These are phyloP conservation scores for Drosophila sechellia DNA, from an alignment of 1,140 invertebrate species.

Conservation along the genomic window DNA sequence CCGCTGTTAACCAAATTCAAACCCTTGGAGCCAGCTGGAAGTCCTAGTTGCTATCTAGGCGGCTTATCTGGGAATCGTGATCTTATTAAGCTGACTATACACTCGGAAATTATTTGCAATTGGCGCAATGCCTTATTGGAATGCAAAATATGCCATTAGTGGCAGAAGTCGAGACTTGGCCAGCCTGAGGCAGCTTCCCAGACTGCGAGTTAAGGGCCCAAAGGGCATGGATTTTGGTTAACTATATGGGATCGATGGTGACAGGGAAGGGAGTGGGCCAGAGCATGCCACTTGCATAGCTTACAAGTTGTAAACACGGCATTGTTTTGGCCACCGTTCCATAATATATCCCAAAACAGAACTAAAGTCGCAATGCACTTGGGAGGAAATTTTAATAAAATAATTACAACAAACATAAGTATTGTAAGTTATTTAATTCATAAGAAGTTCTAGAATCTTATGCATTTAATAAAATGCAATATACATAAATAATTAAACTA, in stretches of 20 bases:
- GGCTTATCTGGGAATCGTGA: constrained; percentile 71
- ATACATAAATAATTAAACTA: too few species aligned
- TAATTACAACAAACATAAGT: too few species aligned
- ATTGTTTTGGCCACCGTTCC: constrained; percentile 66
- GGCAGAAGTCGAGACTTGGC: constrained; percentile 53
- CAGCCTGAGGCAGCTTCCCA: constrained; percentile 32
- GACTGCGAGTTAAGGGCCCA: constrained; percentile 38
- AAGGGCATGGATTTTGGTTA: constrained; percentile 35
- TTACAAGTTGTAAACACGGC: constrained; percentile 81
- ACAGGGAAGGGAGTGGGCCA: not conserved
- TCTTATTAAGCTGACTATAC: constrained; percentile 69
- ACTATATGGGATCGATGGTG: not conserved
- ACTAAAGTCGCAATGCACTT: constrained; percentile 5
- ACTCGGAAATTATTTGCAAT: constrained; percentile 79
- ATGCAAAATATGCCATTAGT: constrained; percentile 82
- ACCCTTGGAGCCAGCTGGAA: constrained; percentile 16
- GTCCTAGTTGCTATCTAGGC: constrained; percentile 52
- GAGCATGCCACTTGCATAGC: constrained; percentile 59
- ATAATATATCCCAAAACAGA: constrained; percentile 49
- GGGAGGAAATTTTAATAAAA: not conserved
- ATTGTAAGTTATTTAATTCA: too few species aligned
- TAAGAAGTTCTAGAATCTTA: not conserved
- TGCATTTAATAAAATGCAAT: too few species aligned
- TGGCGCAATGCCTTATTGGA: constrained; percentile 76
- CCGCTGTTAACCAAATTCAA: constrained; percentile 27